A percentile compares a stretch with the other conserved stretches of the same genome.
Evolutionary conservation across 2,797 vertebrate genomes (phyloP).

Genomic region (Poeciliopsis infans): DNA sequence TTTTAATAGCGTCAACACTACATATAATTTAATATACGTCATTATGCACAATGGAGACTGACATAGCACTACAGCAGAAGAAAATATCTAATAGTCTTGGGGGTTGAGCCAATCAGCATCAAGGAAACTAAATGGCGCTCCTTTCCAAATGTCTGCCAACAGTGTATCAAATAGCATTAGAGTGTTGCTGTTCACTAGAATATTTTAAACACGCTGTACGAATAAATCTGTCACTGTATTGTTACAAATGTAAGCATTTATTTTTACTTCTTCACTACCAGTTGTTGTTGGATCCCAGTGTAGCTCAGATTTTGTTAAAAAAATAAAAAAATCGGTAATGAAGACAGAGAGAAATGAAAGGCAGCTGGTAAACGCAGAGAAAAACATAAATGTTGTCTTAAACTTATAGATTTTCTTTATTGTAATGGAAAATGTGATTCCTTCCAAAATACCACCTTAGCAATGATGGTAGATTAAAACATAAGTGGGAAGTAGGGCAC

Average conservation of each 20-base stretch:
- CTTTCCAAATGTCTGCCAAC: not conserved
- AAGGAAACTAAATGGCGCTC: not conserved
- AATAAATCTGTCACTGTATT: not conserved
- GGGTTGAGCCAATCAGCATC: too few relatives aligned
- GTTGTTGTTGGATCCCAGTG: not conserved
- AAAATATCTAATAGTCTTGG: not conserved
- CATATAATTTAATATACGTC: not conserved
- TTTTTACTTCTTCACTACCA: not conserved
- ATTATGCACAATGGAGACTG: not conserved
- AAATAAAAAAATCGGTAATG: not conserved
- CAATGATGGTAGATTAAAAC: constrained; percentile 23
- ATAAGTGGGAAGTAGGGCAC: constrained; percentile 26
- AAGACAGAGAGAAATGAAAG: not conserved
- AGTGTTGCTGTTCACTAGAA: too few relatives aligned
- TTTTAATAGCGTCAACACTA: not conserved
- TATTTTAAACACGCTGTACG: not conserved
- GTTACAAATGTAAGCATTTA: not conserved
- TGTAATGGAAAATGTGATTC: constrained; percentile 11
- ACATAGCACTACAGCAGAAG: not conserved
- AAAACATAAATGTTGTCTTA: constrained; percentile 20
- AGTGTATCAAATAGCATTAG: not conserved
- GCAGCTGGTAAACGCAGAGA: not conserved
- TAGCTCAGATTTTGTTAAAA: not conserved
- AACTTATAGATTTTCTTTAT: constrained; percentile 30
- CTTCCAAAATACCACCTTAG: constrained; percentile 10